Evolutionary conservation across 2,888 invertebrate species (phyloP).

Genomic region (Lithophane socia): DNA sequence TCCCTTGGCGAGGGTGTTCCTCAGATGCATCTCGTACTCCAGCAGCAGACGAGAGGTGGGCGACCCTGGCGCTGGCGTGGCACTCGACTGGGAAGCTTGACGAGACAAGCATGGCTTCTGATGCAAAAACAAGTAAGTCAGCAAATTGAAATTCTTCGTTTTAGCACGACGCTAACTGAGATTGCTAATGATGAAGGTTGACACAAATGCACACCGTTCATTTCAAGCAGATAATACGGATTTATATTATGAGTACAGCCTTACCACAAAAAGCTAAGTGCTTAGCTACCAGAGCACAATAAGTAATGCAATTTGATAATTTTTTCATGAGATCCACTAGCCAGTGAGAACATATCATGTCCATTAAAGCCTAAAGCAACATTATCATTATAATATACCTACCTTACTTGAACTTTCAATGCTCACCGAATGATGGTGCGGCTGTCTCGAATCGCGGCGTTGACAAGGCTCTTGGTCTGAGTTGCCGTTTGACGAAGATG

Average conservation of each 20-base stretch:
- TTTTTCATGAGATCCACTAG: neutral
- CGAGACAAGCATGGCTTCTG: conserved; percentile 88
- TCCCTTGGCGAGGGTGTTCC: conserved; percentile 97
- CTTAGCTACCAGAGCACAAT: too few relatives aligned
- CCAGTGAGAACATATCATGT: neutral
- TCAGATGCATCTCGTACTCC: conserved; percentile 98
- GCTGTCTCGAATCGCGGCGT: conserved; percentile 90
- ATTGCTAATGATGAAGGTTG: neutral
- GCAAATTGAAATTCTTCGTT: neutral
- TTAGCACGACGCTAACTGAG: neutral
- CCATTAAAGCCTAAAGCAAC: neutral
- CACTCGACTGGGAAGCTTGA: conserved; percentile 91
- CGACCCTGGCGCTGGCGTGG: conserved; percentile 95
- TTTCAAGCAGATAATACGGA: neutral
- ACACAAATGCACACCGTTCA: neutral
- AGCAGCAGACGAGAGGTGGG: conserved; percentile 96
- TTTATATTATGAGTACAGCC: neutral
- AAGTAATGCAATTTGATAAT: too few relatives aligned
- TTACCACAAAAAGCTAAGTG: neutral
- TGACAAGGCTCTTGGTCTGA: conserved; percentile 95
- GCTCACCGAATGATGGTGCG: conserved; percentile 91
- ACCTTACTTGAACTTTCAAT: neutral
- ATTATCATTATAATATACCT: neutral
- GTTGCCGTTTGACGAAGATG: conserved; percentile 98
- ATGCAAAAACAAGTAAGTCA: conserved; percentile 44